Evolutionary conservation across 2,797 vertebrate genomes (phyloP).

Genomic region (Paguma larvata): DNA sequence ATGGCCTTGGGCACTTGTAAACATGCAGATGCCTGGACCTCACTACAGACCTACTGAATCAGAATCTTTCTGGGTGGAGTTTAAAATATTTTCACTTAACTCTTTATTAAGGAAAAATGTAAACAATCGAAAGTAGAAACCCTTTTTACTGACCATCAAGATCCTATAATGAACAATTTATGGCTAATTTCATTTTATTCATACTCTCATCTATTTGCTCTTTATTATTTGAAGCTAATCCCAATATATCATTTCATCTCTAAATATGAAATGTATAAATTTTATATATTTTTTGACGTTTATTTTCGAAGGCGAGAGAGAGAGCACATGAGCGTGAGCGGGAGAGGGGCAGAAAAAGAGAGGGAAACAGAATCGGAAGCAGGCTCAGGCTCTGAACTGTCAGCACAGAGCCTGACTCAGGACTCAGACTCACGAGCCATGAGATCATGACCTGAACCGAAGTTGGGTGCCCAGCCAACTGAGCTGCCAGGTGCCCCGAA

Average conservation of each 20-base stretch:
- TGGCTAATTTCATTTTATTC: background rate
- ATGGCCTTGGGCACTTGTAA: background rate
- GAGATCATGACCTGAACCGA: too few relatives aligned
- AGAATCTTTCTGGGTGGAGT: conserved; percentile 22
- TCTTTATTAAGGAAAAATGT: conserved; percentile 31
- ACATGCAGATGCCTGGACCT: background rate
- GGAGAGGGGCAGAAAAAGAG: too few relatives aligned
- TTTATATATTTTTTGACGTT: background rate
- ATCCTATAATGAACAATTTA: background rate
- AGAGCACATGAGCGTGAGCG: too few relatives aligned
- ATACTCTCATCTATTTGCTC: background rate
- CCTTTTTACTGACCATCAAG: background rate
- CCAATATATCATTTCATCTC: background rate
- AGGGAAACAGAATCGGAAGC: too few relatives aligned
- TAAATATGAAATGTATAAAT: background rate
- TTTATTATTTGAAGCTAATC: background rate
- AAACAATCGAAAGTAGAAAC: conserved; percentile 1
- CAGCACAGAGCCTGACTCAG: too few relatives aligned
- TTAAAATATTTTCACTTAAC: conserved; percentile 33
- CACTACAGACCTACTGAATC: background rate
- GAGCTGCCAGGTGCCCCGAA: too few relatives aligned
- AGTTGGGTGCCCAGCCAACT: too few relatives aligned
- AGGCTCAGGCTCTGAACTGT: too few relatives aligned
- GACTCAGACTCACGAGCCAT: too few relatives aligned
- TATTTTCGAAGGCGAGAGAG: too few relatives aligned